A percentile compares a stretch with the other conserved stretches of the same genome.
phyloP scores from a whole-genome alignment of 2,113 vertebrate species.

The Plestiodon gilberti region DNA sequence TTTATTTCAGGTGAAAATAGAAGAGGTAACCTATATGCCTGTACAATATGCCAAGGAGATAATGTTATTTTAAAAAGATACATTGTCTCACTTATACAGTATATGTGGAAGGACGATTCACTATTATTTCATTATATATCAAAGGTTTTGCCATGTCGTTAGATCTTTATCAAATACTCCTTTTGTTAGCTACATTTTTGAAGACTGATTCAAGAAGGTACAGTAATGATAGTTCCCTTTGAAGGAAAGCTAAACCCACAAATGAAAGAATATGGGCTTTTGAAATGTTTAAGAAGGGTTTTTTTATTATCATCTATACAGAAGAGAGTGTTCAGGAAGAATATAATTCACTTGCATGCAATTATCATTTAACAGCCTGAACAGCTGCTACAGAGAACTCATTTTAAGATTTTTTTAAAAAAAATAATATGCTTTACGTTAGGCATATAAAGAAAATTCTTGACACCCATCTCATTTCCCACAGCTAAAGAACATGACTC shows the following conservation, averaged over 20 bases:
- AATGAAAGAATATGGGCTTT: constrained; percentile 53
- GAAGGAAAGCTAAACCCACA: constrained; percentile 63
- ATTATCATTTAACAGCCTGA: constrained; percentile 52
- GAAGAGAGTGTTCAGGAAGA: constrained; percentile 24
- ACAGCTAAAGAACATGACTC: not conserved
- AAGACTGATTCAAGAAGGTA: constrained; percentile 53
- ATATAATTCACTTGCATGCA: constrained; percentile 31
- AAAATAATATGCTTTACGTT: constrained; percentile 2
- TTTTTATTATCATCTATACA: constrained; percentile 32
- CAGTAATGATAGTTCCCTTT: constrained; percentile 51
- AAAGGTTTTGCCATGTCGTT: constrained; percentile 58
- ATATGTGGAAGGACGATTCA: constrained; percentile 29
- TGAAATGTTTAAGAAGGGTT: constrained; percentile 49
- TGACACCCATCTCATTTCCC: not conserved
- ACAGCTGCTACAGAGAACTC: constrained; percentile 16
- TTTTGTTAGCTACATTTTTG: constrained; percentile 54
- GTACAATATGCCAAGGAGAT: not conserved
- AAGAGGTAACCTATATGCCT: not conserved
- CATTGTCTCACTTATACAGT: constrained; percentile 49
- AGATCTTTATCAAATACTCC: constrained; percentile 64
- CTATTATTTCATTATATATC: constrained; percentile 65
- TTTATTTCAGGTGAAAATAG: not conserved
- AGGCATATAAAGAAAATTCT: constrained; percentile 6
- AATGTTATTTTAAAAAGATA: constrained; percentile 34
- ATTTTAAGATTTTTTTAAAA: not conserved